Conservation (phyloP, 2,113 vertebrate species). For the Notechis scutatus region DNA sequence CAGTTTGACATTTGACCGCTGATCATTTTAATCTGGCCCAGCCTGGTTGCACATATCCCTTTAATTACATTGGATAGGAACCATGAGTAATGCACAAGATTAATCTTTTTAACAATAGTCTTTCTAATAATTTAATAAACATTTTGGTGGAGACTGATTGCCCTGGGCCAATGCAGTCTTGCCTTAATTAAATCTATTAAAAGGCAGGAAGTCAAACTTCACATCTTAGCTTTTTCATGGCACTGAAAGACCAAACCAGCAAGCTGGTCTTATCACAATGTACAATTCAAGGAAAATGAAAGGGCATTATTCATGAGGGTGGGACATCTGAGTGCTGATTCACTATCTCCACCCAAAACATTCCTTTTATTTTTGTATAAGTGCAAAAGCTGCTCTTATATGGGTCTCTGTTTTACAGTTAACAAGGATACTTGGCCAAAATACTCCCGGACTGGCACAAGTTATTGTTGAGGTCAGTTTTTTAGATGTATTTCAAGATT, state of each 20-base stretch:
- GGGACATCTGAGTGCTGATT: slow-evolving; percentile 59
- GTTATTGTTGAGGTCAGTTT: slow-evolving; percentile 58
- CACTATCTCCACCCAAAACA: slow-evolving; percentile 55
- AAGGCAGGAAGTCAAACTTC: slow-evolving; percentile 60
- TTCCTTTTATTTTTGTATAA: slow-evolving; percentile 61
- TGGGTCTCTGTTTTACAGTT: slow-evolving; percentile 54
- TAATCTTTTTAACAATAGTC: slow-evolving; percentile 1
- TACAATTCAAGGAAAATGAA: slow-evolving; percentile 63
- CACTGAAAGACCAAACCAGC: slow-evolving; percentile 56
- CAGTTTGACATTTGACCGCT: neutral
- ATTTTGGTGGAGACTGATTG: slow-evolving; percentile 39
- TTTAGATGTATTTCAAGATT: slow-evolving; percentile 33
- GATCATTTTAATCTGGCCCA: neutral
- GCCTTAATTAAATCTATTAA: slow-evolving; percentile 56
- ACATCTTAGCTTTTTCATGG: slow-evolving; percentile 39
- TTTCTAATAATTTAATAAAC: slow-evolving; percentile 18
- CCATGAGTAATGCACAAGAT: slow-evolving; percentile 5
- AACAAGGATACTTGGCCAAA: slow-evolving; percentile 44
- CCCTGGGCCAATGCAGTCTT: slow-evolving; percentile 41
- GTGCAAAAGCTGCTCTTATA: slow-evolving; percentile 22
- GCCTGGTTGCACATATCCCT: neutral
- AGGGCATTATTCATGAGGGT: slow-evolving; percentile 64
- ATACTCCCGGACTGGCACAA: slow-evolving; percentile 51
- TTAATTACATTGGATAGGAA: neutral
- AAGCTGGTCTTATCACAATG: slow-evolving; percentile 56